Conservation (phyloP, 2,797 vertebrate genomes). For the Brachyalestes nurse region DNA sequence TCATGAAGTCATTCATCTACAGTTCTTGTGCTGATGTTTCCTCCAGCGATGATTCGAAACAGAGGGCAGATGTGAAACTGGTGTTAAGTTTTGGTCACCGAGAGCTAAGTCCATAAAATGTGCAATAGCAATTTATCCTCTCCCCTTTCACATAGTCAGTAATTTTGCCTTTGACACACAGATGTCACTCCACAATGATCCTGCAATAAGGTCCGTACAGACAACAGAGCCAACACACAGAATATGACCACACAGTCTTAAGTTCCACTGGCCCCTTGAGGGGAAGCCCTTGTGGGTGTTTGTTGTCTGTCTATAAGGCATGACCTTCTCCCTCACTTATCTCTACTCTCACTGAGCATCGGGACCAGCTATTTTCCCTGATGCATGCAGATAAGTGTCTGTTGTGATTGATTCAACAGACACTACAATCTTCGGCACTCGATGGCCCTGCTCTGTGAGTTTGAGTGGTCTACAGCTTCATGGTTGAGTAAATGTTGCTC, state of each 20-base stretch:
- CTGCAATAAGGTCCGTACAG: not conserved
- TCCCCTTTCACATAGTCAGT: not conserved
- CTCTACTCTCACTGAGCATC: slow-evolving; percentile 27
- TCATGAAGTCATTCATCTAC: too few relatives aligned
- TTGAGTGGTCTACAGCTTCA: too few relatives aligned
- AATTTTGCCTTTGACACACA: not conserved
- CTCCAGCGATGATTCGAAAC: not conserved
- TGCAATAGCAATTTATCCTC: not conserved
- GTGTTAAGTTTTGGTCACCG: slow-evolving; percentile 30
- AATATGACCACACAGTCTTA: not conserved
- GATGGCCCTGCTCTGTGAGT: too few relatives aligned
- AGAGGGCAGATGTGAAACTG: slow-evolving; percentile 11
- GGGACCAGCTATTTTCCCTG: slow-evolving; percentile 10
- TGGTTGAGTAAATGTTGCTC: too few relatives aligned
- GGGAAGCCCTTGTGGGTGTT: not conserved
- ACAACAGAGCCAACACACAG: not conserved
- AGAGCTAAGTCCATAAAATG: slow-evolving; percentile 15
- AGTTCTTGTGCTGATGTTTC: too few relatives aligned
- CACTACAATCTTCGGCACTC: too few relatives aligned
- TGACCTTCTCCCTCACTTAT: slow-evolving; percentile 24
- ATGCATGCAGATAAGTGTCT: slow-evolving; percentile 23
- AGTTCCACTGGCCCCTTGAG: not conserved
- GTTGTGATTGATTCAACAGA: too few relatives aligned
- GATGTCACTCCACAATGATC: not conserved
- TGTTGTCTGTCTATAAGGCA: slow-evolving; percentile 20